These are phyloP conservation scores for Halichondria panicea DNA, from an alignment of 37 sponge, comb jelly and placozoan species.

Conservation along the genomic window DNA sequence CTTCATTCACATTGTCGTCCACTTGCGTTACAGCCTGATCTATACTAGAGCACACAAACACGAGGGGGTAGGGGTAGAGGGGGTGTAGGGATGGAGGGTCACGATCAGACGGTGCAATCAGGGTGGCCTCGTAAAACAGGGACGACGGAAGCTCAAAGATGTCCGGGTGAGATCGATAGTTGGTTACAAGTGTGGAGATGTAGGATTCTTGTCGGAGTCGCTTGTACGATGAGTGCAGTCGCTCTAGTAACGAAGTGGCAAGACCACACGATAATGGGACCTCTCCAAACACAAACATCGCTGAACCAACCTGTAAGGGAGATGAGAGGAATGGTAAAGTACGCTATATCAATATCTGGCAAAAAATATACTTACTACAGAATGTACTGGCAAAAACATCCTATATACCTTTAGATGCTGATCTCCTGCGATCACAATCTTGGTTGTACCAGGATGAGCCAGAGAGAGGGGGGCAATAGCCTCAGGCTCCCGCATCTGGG, in stretches of 20 bases:
- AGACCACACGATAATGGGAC: constrained; percentile 37
- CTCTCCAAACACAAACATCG: no score
- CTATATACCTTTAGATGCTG: no score
- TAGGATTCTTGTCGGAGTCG: background rate
- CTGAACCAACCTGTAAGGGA: background rate
- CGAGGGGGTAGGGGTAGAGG: constrained; percentile 18
- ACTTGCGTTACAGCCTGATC: constrained; percentile 13
- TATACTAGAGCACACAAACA: constrained; percentile 56
- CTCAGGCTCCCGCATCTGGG: constrained; percentile 67
- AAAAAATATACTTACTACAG: no score
- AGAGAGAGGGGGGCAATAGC: constrained; percentile 42
- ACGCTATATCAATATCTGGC: no score
- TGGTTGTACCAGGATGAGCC: constrained; percentile 31
- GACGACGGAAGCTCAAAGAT: constrained; percentile 38
- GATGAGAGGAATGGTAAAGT: no score
- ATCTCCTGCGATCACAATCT: constrained; percentile 70
- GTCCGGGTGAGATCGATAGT: constrained; percentile 59
- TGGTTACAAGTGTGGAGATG: constrained; percentile 39
- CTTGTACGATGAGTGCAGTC: constrained; percentile 34
- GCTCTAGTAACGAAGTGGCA: constrained; percentile 36
- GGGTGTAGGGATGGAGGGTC: constrained; percentile 31
- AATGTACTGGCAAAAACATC: no score
- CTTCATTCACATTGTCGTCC: constrained; percentile 9
- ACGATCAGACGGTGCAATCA: background rate
- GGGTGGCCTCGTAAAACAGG: constrained; percentile 48